A percentile compares a stretch with the other conserved stretches of the same genome.
These are phyloP conservation scores for Prunella strophiata DNA, from an alignment of 2,797 vertebrate species.

Conservation along the genomic window DNA sequence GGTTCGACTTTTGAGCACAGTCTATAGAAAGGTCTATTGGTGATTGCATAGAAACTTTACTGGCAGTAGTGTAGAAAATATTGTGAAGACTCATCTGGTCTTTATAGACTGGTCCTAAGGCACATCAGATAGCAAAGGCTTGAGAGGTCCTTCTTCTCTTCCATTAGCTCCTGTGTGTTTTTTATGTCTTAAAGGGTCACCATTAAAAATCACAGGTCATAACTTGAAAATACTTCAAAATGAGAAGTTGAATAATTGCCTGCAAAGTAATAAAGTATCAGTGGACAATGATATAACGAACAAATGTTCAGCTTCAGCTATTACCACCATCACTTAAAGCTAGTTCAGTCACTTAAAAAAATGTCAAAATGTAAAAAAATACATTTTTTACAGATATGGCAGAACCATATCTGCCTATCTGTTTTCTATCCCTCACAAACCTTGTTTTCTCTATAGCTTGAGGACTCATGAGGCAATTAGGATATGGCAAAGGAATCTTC, in stretches of 20 bases:
- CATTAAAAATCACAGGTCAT: not conserved
- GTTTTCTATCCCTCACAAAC: not conserved
- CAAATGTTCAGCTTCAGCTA: not conserved
- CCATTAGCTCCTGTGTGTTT: not conserved
- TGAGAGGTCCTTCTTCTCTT: not conserved
- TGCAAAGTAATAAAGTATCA: not conserved
- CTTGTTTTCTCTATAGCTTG: not conserved
- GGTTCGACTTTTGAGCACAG: not conserved
- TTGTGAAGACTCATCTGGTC: not conserved
- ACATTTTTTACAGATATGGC: not conserved
- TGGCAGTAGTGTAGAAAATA: not conserved
- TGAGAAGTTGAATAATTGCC: not conserved
- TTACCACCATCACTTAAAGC: rapidly evolving
- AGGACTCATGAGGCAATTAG: not conserved
- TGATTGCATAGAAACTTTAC: not conserved
- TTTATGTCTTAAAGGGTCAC: not conserved
- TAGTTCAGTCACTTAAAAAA: not conserved
- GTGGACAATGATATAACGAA: not conserved
- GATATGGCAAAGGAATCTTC: not conserved
- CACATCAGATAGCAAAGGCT: not conserved
- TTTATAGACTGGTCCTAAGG: not conserved
- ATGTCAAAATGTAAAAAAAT: not conserved
- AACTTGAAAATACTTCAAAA: not conserved
- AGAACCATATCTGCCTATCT: not conserved
- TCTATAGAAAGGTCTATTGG: not conserved